Evolutionary conservation across 2,113 vertebrate genomes (phyloP), one percentile per base, ranked within the genome.

Genomic region (Alethe diademata): DNA sequence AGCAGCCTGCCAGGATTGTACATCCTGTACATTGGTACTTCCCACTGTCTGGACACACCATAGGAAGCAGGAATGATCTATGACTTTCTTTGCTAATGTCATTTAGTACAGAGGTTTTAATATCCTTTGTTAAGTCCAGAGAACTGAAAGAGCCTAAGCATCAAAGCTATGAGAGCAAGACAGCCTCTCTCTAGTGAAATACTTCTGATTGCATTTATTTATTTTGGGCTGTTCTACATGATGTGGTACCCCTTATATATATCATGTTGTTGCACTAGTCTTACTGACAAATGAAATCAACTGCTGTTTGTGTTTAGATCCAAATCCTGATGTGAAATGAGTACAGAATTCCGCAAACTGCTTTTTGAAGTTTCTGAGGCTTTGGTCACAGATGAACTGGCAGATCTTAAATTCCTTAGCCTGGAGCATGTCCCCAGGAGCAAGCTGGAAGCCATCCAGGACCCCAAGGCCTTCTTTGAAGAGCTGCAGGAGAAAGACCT

Each of bases 361-460:
- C 97, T 98, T 56, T 96, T 95, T 67, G 12, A 67, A 5, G 75
- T 98, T 75, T 97, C 94, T 16, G 97, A 98, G 38, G 83, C 94
- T 26, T 89, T 98, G 78, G 81, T 12, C 61, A 36, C 86, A 19
- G 81, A 94, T 0, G 97, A 98, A 17, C 22, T 98, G 54, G 80
- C 4, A 1, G 93, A 88, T 53, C 95, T 98, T 53, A 98, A 98
- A 51, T 98, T 98, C 79, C 95, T 98, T 36, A 96, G 96, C 95
- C 50, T 90, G 90, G 96, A 98, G 3, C 2, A 94, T 38, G 42
- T 98, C 26, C 65, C 95, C 7, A 71, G 72, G 26, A 79, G 43
- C 67, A 98, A 86, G 43, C 97, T 97, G 50, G 97, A 98, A 72
- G 40, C 56, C 57, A 97, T 97, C 14, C 31, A 76, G 12, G 96